These are phyloP conservation scores for Aspidoscelis tigris DNA, from an alignment of 2,113 vertebrate genomes.

Conservation along the genomic window DNA sequence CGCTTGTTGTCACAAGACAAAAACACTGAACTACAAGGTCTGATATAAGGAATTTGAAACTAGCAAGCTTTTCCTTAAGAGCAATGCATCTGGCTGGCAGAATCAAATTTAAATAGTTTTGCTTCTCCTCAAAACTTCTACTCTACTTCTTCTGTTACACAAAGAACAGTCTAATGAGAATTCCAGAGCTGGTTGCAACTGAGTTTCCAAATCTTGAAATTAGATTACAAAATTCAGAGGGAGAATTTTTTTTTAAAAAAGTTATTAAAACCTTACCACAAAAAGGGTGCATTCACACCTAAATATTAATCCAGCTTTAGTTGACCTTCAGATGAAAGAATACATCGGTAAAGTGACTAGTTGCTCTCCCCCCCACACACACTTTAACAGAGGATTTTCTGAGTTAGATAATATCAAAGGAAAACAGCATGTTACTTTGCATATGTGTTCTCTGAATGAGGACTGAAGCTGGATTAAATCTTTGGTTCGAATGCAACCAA, in stretches of 20 bases:
- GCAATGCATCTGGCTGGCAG: constrained; percentile 28
- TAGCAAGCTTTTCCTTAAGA: constrained; percentile 46
- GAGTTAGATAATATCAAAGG: no score
- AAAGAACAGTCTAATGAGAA: constrained; percentile 17
- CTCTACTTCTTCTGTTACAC: background rate
- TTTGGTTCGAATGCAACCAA: no score
- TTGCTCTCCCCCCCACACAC: no score
- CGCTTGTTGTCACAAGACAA: constrained; percentile 59
- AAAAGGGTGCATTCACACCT: no score
- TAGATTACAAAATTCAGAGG: background rate
- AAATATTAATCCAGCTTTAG: no score
- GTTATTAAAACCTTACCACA: no score
- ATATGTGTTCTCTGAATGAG: no score
- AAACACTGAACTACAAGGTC: constrained; percentile 44
- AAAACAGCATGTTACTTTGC: no score
- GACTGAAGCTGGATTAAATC: no score
- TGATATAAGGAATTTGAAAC: background rate
- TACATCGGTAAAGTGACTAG: no score
- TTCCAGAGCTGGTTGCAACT: constrained; percentile 1
- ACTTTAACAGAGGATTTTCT: no score
- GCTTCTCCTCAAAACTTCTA: constrained; percentile 26
- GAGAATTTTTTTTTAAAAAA: background rate
- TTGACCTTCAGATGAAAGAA: no score
- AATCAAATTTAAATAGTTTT: constrained; percentile 29
- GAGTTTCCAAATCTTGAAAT: constrained; percentile 2